Conservation (phyloP, 2,888 invertebrate genomes). For the Ceramica pisi region DNA sequence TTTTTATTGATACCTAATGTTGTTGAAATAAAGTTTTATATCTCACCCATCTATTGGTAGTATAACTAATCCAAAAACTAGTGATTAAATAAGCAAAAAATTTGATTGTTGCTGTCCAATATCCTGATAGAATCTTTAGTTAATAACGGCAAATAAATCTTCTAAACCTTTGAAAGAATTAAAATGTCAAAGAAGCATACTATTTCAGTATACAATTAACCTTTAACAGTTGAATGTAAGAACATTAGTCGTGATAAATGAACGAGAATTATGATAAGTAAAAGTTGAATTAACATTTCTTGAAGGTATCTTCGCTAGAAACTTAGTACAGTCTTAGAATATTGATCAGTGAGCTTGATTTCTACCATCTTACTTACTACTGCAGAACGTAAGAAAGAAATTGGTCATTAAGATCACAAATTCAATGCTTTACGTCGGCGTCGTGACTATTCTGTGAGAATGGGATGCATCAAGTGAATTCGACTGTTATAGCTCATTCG, state of each 20-base stretch:
- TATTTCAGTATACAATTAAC: conserved; percentile 28
- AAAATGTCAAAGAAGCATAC: conserved; percentile 24
- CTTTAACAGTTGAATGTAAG: conserved; percentile 15
- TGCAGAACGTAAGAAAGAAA: background rate
- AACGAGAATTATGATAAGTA: conserved; percentile 31
- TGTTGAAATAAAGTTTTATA: background rate
- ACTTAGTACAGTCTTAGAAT: conserved; percentile 26
- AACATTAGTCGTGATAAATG: conserved; percentile 19
- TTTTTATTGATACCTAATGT: too few species aligned
- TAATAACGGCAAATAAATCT: conserved; percentile 4
- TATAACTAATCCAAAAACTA: background rate
- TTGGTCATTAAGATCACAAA: conserved; percentile 12
- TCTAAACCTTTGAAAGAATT: background rate
- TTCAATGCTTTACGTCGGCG: too few species aligned
- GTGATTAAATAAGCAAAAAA: background rate
- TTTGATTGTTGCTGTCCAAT: background rate
- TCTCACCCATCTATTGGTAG: background rate
- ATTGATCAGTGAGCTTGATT: conserved; percentile 43
- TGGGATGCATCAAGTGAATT: conserved; percentile 12
- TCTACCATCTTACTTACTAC: conserved; percentile 23
- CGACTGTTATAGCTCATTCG: background rate
- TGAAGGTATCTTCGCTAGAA: conserved; percentile 33
- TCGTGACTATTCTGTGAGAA: background rate
- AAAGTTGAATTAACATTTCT: conserved; percentile 38
- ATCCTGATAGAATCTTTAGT: background rate